Percentiles rank a stretch among this genome's conserved stretches.
Evolutionary conservation across 2,888 invertebrate genomes (phyloP).

Genomic region (Philhelius pedissequus): DNA sequence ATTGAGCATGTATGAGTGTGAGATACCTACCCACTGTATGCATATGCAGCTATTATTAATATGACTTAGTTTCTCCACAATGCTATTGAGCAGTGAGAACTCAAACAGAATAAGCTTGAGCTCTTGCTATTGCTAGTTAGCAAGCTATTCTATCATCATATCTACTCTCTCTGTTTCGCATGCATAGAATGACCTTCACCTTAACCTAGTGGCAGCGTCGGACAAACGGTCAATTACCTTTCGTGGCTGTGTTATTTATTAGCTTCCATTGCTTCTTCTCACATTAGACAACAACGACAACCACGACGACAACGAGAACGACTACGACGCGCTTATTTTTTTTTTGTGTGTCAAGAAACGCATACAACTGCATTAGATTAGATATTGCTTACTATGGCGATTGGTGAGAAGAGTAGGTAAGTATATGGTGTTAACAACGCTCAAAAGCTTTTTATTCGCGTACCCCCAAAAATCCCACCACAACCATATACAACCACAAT

Average conservation of each 20-base stretch:
- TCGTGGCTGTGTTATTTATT: slow-evolving; percentile 47
- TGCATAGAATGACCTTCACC: slow-evolving; percentile 78
- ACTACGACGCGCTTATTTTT: not conserved
- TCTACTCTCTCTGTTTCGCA: slow-evolving; percentile 30
- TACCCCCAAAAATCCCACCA: slow-evolving; percentile 6
- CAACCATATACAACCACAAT: slow-evolving; percentile 13
- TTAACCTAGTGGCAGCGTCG: slow-evolving; percentile 80
- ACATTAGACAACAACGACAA: slow-evolving; percentile 25
- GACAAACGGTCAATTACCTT: slow-evolving; percentile 79
- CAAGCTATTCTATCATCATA: slow-evolving; percentile 10
- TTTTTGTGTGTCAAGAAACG: not conserved
- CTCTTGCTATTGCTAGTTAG: not conserved
- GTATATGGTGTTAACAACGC: not conserved
- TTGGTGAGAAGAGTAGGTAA: not conserved
- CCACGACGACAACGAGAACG: not conserved
- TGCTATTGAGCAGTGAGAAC: not conserved
- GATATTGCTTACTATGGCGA: not conserved
- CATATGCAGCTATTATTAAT: no score
- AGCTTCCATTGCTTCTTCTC: slow-evolving; percentile 42
- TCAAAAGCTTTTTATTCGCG: slow-evolving; percentile 9
- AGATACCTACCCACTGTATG: no score
- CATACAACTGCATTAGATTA: slow-evolving; percentile 24
- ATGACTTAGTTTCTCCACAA: slow-evolving; percentile 26
- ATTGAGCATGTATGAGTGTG: not conserved
- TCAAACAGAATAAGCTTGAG: not conserved